A percentile compares a stretch with the other conserved stretches of the same genome.
These are phyloP conservation scores for Psophia crepitans DNA, from an alignment of 2,113 vertebrate genomes.

Conservation along the genomic window DNA sequence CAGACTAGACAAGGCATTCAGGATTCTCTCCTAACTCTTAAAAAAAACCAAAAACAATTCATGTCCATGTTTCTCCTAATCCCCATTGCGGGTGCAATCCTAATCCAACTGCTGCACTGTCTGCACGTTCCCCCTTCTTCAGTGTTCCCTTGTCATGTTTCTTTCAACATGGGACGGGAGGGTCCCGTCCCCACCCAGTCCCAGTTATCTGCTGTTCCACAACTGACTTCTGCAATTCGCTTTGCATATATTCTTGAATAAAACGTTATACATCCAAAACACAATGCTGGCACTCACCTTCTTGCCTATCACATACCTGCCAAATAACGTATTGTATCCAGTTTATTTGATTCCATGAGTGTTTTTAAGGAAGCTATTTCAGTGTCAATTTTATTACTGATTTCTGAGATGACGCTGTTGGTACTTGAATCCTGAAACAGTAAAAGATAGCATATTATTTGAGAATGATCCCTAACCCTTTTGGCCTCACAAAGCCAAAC, in stretches of 20 bases:
- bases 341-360: conserved; percentile 92
- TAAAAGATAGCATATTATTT: neutral
- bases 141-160: neutral
- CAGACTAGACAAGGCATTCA: neutral
- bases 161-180: neutral
- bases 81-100: neutral
- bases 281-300: neutral
- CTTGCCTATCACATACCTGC: conserved; percentile 77
- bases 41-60: neutral
- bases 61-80: neutral
- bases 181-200: neutral
- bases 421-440: conserved; percentile 84
- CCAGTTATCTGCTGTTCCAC: neutral
- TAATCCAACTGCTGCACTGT: neutral
- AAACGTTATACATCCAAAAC: neutral
- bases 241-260: neutral
- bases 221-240: neutral
- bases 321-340: conserved; percentile 88
- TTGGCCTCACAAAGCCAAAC: neutral
- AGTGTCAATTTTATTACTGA: conserved; percentile 91
- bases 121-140: neutral
- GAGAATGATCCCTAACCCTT: neutral
- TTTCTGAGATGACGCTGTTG: conserved; percentile 86
- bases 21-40: neutral
- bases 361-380: conserved; percentile 95